These are phyloP conservation scores for Junco hyemalis DNA, from an alignment of 2,113 vertebrate genomes.

Conservation along the genomic window DNA sequence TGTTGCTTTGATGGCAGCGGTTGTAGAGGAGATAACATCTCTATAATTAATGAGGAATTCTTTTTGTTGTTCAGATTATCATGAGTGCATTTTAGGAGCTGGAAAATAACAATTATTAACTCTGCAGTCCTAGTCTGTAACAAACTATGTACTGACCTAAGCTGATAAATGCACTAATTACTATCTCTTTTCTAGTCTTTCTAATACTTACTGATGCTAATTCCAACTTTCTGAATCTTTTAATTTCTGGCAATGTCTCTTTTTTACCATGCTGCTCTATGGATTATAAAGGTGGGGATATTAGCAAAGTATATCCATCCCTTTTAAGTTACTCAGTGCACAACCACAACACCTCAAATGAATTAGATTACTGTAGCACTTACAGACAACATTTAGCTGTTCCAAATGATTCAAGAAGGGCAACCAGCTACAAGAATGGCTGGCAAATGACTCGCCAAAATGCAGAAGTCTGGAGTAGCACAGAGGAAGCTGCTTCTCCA, in stretches of 20 bases:
- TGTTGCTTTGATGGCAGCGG: neutral
- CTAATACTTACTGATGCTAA: slow-evolving; percentile 69
- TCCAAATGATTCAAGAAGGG: slow-evolving; percentile 80
- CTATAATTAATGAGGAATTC: neutral
- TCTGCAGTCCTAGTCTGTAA: neutral
- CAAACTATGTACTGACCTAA: neutral
- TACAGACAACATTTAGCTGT: slow-evolving; percentile 79
- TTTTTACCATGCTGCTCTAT: slow-evolving; percentile 90
- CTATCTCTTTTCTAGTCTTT: slow-evolving; percentile 64
- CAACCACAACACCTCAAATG: slow-evolving; percentile 75
- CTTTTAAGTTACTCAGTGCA: slow-evolving; percentile 85
- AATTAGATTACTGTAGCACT: slow-evolving; percentile 79
- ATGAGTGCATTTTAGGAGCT: neutral
- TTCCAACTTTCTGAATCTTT: slow-evolving; percentile 73
- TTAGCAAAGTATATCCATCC: slow-evolving; percentile 86
- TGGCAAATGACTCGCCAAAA: slow-evolving; percentile 87
- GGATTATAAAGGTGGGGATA: slow-evolving; percentile 92
- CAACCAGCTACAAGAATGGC: slow-evolving; percentile 83
- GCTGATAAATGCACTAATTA: neutral
- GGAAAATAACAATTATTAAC: neutral
- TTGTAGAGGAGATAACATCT: neutral
- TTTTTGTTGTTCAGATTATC: neutral
- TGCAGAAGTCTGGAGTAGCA: slow-evolving; percentile 88
- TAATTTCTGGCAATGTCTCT: slow-evolving; percentile 89
- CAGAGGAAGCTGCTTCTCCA: slow-evolving; percentile 78